phyloP scores from a whole-genome alignment of 2,888 invertebrate genomes.

The Octodonta nipae region DNA sequence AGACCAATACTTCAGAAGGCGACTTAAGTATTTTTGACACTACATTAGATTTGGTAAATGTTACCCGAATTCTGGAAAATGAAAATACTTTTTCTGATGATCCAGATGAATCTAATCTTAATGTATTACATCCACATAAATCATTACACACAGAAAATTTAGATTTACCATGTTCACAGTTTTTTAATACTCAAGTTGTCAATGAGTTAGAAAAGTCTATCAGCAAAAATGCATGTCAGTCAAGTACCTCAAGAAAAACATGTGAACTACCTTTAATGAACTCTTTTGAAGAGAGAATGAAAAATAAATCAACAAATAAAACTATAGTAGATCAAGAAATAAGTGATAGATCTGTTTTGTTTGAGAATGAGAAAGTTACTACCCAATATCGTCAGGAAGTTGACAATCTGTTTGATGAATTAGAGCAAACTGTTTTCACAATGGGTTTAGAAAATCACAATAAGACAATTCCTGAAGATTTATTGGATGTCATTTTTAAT shows the following conservation, averaged over 20 bases:
- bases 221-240: slow-evolving; percentile 5
- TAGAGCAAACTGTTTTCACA: slow-evolving; percentile 42
- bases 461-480: slow-evolving; percentile 18
- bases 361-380: slow-evolving; percentile 17
- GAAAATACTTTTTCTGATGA: too few species aligned
- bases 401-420: slow-evolving; percentile 34
- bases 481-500: slow-evolving; percentile 19
- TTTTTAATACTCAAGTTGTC: slow-evolving; percentile 24
- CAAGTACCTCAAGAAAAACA: neutral
- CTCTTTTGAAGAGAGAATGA: slow-evolving; percentile 13
- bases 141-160: too few species aligned
- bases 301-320: slow-evolving; percentile 7
- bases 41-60: too few species aligned
- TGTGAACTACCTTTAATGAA: neutral
- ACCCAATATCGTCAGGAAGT: slow-evolving; percentile 31
- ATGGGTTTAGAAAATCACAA: slow-evolving; percentile 23
- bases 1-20: too few species aligned
- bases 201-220: slow-evolving; percentile 20
- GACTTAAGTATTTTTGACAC: too few species aligned
- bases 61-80: too few species aligned
- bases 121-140: too few species aligned
- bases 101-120: too few species aligned
- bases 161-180: too few species aligned
- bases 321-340: too few species aligned
- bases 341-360: slow-evolving; percentile 15